These are phyloP conservation scores for Ceratosolen fusciceps DNA, from an alignment of 1,140 invertebrate species.

Conservation along the genomic window DNA sequence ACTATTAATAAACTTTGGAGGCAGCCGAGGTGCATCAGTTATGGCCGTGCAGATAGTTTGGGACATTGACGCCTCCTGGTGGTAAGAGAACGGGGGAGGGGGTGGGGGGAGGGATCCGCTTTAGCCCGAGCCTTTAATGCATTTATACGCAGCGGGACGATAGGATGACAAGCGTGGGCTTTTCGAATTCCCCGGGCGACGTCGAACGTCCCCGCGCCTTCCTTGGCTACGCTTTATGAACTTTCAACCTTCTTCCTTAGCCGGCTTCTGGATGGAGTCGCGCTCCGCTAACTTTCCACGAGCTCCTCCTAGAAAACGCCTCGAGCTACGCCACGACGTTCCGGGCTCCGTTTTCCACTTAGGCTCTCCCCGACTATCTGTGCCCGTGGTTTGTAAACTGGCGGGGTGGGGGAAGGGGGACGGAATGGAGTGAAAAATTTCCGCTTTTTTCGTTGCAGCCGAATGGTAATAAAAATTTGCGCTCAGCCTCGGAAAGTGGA, in stretches of 20 bases:
- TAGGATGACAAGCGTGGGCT: slow-evolving; percentile 5
- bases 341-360: too few species aligned
- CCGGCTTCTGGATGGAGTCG: not conserved
- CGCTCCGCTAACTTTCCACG: slow-evolving; percentile 5
- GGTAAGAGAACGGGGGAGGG: too few species aligned
- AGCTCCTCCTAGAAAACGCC: not conserved
- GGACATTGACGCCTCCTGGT: not conserved
- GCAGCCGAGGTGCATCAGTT: slow-evolving; percentile 34
- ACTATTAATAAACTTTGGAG: slow-evolving; percentile 70
- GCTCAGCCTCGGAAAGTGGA: too few species aligned
- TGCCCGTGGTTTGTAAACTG: too few species aligned
- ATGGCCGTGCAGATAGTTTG: not conserved
- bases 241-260: slow-evolving; percentile 12
- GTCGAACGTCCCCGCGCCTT: not conserved
- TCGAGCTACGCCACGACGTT: too few species aligned
- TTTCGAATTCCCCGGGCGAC: not conserved
- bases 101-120: not conserved
- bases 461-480: too few species aligned
- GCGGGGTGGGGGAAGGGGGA: too few species aligned
- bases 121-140: slow-evolving; percentile 8
- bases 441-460: too few species aligned
- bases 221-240: slow-evolving; percentile 1
- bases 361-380: too few species aligned
- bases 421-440: too few species aligned
- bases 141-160: slow-evolving; percentile 8